Conservation (phyloP, 2,888 invertebrate species). For the Polydrusus pterygomalis region DNA sequence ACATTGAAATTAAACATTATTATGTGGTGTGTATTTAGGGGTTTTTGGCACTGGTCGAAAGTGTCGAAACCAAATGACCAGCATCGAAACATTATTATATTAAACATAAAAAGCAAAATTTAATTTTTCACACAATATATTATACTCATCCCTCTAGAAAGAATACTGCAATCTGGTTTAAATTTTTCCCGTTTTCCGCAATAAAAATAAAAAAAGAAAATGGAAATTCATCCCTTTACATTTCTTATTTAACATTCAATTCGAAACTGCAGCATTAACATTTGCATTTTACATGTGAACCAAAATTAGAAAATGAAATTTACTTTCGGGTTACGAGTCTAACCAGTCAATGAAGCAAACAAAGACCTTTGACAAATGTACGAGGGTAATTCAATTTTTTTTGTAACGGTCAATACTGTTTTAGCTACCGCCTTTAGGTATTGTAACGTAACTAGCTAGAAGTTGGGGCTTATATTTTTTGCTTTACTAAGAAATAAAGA, state of each 20-base stretch:
- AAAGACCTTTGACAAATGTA: not conserved
- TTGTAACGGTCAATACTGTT: too few relatives aligned
- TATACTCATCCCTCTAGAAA: not conserved
- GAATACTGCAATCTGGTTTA: not conserved
- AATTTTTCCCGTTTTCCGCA: not conserved
- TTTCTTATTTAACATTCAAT: slow-evolving; percentile 37
- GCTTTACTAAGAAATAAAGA: too few relatives aligned
- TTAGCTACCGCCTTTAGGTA: too few relatives aligned
- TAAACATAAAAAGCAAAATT: too few relatives aligned
- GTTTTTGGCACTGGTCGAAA: too few relatives aligned
- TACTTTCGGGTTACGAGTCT: not conserved
- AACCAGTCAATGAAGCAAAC: not conserved
- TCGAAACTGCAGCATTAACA: slow-evolving; percentile 33
- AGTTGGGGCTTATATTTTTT: too few relatives aligned
- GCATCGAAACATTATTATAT: too few relatives aligned
- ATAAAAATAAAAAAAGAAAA: slow-evolving; percentile 14
- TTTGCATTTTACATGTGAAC: slow-evolving; percentile 47
- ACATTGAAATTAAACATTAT: too few relatives aligned
- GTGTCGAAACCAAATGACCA: too few relatives aligned
- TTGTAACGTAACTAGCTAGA: too few relatives aligned
- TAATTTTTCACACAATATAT: too few relatives aligned
- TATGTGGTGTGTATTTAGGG: too few relatives aligned
- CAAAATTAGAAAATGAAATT: slow-evolving; percentile 26
- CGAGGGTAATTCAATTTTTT: not conserved
- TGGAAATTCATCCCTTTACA: slow-evolving; percentile 3